Percentiles rank a stretch among this genome's conserved stretches.
Conservation (phyloP, 1,140 invertebrate species). For the Mizuhopecten yessoensis region DNA sequence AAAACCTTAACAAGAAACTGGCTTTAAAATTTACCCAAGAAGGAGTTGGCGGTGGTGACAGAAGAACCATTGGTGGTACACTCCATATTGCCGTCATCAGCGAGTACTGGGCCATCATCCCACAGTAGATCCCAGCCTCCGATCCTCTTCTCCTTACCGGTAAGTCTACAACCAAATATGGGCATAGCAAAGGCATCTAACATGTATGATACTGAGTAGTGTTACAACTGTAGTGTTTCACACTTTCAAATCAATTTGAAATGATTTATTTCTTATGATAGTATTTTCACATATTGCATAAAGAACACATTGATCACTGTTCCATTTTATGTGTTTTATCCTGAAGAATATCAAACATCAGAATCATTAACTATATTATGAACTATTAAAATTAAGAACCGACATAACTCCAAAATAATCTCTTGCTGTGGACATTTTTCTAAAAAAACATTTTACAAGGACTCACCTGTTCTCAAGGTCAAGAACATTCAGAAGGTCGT, state of each 20-base stretch:
- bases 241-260: not conserved
- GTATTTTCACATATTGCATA: too few species aligned
- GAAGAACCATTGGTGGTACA: slow-evolving; percentile 62
- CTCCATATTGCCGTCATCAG: slow-evolving; percentile 75
- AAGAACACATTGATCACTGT: not conserved
- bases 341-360: too few species aligned
- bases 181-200: too few species aligned
- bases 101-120: slow-evolving; percentile 85
- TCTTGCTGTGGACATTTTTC: too few species aligned
- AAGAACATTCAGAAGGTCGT: slow-evolving; percentile 84
- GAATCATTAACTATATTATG: too few species aligned
- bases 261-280: too few species aligned
- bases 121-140: slow-evolving; percentile 87
- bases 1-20: too few species aligned
- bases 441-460: too few species aligned
- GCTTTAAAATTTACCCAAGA: slow-evolving; percentile 70
- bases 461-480: slow-evolving; percentile 84
- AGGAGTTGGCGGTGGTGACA: slow-evolving; percentile 73
- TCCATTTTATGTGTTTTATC: too few species aligned
- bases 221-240: not conserved
- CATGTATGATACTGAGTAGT: not conserved
- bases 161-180: slow-evolving; percentile 78
- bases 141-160: slow-evolving; percentile 85
- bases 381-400: not conserved
- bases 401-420: too few species aligned